These are phyloP conservation scores for Macrosoma leucophasiata DNA, from an alignment of 2,888 invertebrate genomes.

Conservation along the genomic window DNA sequence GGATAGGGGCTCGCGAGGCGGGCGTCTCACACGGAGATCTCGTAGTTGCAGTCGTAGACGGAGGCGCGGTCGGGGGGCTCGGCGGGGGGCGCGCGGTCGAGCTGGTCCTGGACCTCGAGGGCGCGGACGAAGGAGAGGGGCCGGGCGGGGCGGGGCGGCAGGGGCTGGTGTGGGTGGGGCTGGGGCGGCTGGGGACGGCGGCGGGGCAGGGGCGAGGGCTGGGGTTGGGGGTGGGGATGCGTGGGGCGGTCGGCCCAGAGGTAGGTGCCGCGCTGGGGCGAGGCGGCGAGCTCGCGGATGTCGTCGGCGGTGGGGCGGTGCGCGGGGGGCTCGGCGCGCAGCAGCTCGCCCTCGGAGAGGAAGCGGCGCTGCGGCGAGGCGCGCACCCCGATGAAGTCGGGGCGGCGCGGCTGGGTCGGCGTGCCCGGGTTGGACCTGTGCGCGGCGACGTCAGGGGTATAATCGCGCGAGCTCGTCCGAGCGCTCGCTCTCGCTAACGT, in stretches of 20 bases:
- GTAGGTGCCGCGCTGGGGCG: conserved; percentile 82
- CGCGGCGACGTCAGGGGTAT: conserved; percentile 71
- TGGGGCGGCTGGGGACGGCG: conserved; percentile 63
- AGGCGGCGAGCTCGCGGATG: conserved; percentile 90
- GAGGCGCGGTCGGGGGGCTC: conserved; percentile 87
- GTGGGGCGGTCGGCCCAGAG: conserved; percentile 74
- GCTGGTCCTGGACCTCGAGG: conserved; percentile 90
- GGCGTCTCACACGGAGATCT: conserved; percentile 89
- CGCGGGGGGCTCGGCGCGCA: conserved; percentile 81
- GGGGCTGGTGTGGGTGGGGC: conserved; percentile 74
- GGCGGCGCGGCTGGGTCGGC: conserved; percentile 91
- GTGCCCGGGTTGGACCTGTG: conserved; percentile 94
- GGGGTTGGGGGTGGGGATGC: conserved; percentile 37
- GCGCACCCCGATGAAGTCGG: conserved; percentile 89
- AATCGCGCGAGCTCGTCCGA: conserved; percentile 74
- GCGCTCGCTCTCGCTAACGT: conserved; percentile 73
- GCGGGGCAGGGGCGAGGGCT: conserved; percentile 47
- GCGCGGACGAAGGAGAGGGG: conserved; percentile 94
- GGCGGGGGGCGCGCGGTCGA: conserved; percentile 82
- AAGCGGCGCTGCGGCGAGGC: conserved; percentile 85
- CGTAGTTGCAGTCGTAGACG: conserved; percentile 96
- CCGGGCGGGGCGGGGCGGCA: conserved; percentile 64
- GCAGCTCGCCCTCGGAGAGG: conserved; percentile 88
- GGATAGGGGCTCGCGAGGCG: conserved; percentile 23
- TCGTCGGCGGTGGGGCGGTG: conserved; percentile 83